These are phyloP conservation scores for Teinopalpus imperialis DNA, from an alignment of 2,888 invertebrate species.

Conservation along the genomic window DNA sequence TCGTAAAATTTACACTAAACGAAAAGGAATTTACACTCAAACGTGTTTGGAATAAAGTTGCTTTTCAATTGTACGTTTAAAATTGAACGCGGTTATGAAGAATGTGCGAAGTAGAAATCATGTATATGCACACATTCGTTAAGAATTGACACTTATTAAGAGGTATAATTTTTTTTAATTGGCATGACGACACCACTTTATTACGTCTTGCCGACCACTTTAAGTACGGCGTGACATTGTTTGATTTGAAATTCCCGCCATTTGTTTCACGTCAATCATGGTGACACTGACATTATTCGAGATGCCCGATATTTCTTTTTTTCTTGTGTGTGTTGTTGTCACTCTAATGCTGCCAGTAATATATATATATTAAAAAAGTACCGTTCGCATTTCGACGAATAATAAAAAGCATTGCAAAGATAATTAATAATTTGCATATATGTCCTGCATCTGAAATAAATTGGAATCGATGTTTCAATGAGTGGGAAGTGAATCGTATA, in stretches of 20 bases:
- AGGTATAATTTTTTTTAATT: conserved; percentile 80
- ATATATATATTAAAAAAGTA: no score
- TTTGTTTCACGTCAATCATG: conserved; percentile 45
- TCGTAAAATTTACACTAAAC: conserved; percentile 55
- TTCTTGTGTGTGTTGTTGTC: neutral
- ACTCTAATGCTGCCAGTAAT: neutral
- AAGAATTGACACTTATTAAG: conserved; percentile 82
- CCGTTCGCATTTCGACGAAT: no score
- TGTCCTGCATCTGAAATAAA: conserved; percentile 34
- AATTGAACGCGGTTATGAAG: conserved; percentile 51
- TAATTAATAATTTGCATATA: conserved; percentile 36
- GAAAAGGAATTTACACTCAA: conserved; percentile 47
- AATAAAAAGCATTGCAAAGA: conserved; percentile 24
- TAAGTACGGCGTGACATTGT: conserved; percentile 52
- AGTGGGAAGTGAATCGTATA: conserved; percentile 40
- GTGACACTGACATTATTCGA: conserved; percentile 31
- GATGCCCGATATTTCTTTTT: conserved; percentile 1
- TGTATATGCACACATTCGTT: conserved; percentile 80
- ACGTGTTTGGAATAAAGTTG: conserved; percentile 38
- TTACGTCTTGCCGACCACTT: conserved; percentile 60
- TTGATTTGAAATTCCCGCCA: conserved; percentile 69
- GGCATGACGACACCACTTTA: conserved; percentile 78
- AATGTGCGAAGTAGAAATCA: conserved; percentile 81
- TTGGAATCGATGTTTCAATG: conserved; percentile 39
- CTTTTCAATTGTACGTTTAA: conserved; percentile 32